phyloP scores from a whole-genome alignment of 2,888 invertebrate genomes.

The Phania funesta region DNA sequence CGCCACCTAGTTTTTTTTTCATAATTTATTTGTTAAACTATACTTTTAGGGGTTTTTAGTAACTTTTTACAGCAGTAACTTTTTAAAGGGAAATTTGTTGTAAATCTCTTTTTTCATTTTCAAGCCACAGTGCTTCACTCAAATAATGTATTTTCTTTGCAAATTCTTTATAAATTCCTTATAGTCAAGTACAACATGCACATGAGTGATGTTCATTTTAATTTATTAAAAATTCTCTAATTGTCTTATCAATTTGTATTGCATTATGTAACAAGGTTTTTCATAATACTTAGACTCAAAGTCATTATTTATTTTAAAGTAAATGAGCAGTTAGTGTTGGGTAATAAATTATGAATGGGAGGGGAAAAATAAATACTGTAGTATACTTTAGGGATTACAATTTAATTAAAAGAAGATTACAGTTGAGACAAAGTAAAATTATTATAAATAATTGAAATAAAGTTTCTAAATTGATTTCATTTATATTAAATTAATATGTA shows the following conservation, averaged over 20 bases:
- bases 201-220: slow-evolving; percentile 16
- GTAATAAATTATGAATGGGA: not conserved
- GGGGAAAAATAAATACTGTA: not conserved
- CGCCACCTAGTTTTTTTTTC: no score
- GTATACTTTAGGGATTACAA: not conserved
- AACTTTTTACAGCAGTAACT: no score
- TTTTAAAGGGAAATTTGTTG: no score
- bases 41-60: not conserved
- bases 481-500: no score
- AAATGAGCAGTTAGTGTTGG: slow-evolving; percentile 5
- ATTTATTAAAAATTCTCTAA: slow-evolving; percentile 35
- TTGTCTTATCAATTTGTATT: slow-evolving; percentile 47
- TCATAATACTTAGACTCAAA: not conserved
- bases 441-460: no score
- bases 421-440: no score
- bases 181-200: not conserved
- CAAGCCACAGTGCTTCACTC: not conserved
- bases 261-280: not conserved
- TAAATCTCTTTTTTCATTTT: not conserved
- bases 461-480: no score
- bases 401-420: not conserved
- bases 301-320: slow-evolving; percentile 15
- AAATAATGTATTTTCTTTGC: not conserved
- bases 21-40: no score
- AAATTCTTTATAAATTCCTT: slow-evolving; percentile 20